Conservation (phyloP, 2,797 vertebrate species). For the Sebastes flavidus region DNA sequence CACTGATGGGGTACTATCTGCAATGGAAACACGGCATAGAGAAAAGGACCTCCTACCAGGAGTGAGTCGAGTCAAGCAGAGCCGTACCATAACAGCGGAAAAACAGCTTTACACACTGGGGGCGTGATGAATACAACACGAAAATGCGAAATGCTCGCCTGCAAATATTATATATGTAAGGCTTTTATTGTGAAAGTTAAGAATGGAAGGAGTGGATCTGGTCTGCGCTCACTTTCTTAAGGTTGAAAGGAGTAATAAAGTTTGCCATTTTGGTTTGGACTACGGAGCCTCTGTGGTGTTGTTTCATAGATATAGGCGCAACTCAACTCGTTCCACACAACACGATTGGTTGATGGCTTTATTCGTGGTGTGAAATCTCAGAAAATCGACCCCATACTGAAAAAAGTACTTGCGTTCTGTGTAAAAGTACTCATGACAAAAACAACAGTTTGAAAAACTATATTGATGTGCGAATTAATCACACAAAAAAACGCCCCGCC, state of each 20-base stretch:
- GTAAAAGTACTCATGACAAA: neutral
- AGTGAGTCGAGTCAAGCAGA: too few species aligned
- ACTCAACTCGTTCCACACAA: neutral
- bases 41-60: too few species aligned
- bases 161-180: too few species aligned
- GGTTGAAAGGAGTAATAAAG: neutral
- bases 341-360: fast-evolving
- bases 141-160: too few species aligned
- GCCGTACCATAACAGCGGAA: too few species aligned
- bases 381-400: neutral
- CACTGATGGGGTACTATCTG: too few species aligned
- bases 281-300: neutral
- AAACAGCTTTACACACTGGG: too few species aligned
- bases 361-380: neutral
- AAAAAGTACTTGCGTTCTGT: neutral
- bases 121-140: too few species aligned
- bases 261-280: fast-evolving
- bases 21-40: too few species aligned
- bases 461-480: neutral
- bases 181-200: too few species aligned
- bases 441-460: neutral
- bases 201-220: neutral
- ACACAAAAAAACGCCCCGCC: neutral
- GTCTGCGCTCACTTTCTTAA: too few species aligned
- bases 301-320: neutral